These are phyloP conservation scores for Bos indicus DNA, from an alignment of 2,113 vertebrate species.

Conservation along the genomic window DNA sequence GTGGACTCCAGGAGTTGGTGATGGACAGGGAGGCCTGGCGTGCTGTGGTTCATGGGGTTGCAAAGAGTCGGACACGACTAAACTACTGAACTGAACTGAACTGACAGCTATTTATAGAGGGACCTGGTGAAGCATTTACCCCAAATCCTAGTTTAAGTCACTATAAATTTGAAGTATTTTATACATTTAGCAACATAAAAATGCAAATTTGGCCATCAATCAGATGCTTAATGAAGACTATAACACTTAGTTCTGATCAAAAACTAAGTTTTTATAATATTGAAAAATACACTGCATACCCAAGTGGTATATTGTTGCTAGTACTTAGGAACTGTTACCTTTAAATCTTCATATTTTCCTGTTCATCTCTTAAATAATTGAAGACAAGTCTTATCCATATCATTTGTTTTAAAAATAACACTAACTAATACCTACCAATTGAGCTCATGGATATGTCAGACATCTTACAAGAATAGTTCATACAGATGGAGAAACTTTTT, in stretches of 20 bases:
- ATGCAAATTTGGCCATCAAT: not conserved
- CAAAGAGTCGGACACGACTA: fast-evolving
- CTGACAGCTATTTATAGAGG: not conserved
- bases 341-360: not conserved
- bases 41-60: not conserved
- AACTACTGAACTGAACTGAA: not conserved
- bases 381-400: not conserved
- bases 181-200: not conserved
- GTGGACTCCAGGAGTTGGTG: not conserved
- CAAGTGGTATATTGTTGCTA: not conserved
- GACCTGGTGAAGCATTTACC: not conserved
- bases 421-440: not conserved
- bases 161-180: not conserved
- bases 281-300: not conserved
- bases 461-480: not conserved
- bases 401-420: not conserved
- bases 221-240: not conserved
- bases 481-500: not conserved
- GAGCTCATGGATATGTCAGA: not conserved
- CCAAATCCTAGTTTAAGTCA: conserved; percentile 3
- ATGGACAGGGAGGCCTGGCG: not conserved
- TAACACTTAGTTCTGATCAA: not conserved
- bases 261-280: not conserved
- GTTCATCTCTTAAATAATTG: not conserved
- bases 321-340: not conserved